Evolutionary conservation across 2,797 vertebrate genomes (phyloP), one percentile per base, ranked within the genome.

Genomic region (Heterohyrax brucei): DNA sequence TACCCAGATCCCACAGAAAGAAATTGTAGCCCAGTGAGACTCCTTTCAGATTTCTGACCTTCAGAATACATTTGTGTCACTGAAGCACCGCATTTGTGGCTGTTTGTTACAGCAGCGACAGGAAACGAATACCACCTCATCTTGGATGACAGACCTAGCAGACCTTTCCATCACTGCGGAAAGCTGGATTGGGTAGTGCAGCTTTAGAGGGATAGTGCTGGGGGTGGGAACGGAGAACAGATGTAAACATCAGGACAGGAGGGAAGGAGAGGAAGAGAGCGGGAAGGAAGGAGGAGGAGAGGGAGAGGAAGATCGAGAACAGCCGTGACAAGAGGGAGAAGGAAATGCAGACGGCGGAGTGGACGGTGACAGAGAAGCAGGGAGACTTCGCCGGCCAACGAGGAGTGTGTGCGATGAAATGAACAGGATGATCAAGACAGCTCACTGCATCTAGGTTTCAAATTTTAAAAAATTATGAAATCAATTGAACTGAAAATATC

Each of bases 151-250:
- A 18, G 3, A 73, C 68, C 18, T 4, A 46, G 3, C 18, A 59
- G 26, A 62, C 0, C 1, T 61, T 64, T 26, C 62, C 28, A n/a
- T 68, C 19, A 48, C 7, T 10, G 12, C 16, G 62, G 50, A 61
- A 13, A 56, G 30, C 61, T 72, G 56, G 5, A 22, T 0, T 14
- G 24, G 33, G 10, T 0, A 1, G 24, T 2, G 6, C 1, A 2
- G 4, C 56, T 77, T 87, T 62, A 44, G 24, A 44, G 19, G 1
- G 9, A 48, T 0, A 7, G 59, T 26, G 12, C 50, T 14, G 1
- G 2, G n/a, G 10, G 7, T n/a, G 10, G 14, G 9, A 24, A 28
- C 14, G 18, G 39, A 61, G 6, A 73, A 46, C 1, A 10, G 12
- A 3, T 24, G 33, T 61, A 18, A 73, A 61, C 76, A 10, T 2